Base-by-base conservation (phyloP, 2,888 invertebrate genomes). In the Hydropsyche betteni region DNA sequence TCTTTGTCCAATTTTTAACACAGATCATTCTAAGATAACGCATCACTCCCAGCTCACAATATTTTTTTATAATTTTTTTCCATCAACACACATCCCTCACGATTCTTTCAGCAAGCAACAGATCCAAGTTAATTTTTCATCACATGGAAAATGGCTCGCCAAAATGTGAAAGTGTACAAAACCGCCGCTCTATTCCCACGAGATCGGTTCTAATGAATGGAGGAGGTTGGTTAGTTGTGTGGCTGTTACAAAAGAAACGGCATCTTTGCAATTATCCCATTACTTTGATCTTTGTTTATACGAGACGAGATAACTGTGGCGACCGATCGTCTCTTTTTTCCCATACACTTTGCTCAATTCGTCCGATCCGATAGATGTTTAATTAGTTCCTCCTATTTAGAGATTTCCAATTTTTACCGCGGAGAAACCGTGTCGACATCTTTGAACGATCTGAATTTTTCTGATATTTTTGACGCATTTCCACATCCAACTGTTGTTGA, bases 101-200 rank as follows among this genome's bases (percentile, higher is more conserved):
- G 2, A 24, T 24, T 24, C 24, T 24, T 24, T 24, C 24, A 24
- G 24, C 24, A 24, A 24, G 24, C 24, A 24, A 24, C 2, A 24
- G 24, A 24, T 24, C 24, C 24, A 24, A 24, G 44, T 44, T 44
- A 44, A 44, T 69, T 69, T 69, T 69, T 16, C 16, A 52, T 16
- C 10, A 33, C 16, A 52, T 14, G 52, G 16, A 72, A 72, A 72
- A 58, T 36, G 44, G 72, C 70, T 58, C 52, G 75, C 64, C 58
- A 68, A 71, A 71, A 72, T 74, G 74, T 71, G 77, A 77, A 77
- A 77, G 77, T 77, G 74, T 74, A 74, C 64, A 50, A 71, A 73
- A 72, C 51, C 68, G 14, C 44, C 53, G 52, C 53, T 68, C 53
- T 51, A 58, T 77, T 77, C 77, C 77, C 77, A 77, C 70, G 75